Evolutionary conservation across 2,113 vertebrate species (phyloP), one percentile per base, ranked within the genome.

Genomic region (Tonatia bakeri): DNA sequence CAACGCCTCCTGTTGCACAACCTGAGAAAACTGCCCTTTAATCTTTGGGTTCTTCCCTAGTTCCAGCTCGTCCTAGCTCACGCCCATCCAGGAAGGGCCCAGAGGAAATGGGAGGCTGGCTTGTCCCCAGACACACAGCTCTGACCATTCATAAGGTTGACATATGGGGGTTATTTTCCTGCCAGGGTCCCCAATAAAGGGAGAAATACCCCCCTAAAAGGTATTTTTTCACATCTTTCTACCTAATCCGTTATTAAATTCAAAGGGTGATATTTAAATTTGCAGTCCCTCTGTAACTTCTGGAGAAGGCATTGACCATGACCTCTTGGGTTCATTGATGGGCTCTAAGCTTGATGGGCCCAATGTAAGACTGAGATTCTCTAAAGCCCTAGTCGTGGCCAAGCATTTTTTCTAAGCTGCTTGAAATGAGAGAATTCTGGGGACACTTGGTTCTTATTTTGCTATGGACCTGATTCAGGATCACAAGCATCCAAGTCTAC

Each of bases 81-180:
- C 0, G 0, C 31, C 36, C 52, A 14, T 8, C 31, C 31, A n/a
- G 59, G 7, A n/a, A 10, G 4, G 65, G 14, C 65, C 17, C 17
- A n/a, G 61, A 61, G 59, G n/a, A 28, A n/a, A 15, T 2, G 61
- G 43, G 36, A 38, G 2, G 38, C 31, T 47, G 80, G 45, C 47
- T n/a, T n/a, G 14, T 0, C 33, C 24, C 20, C 50, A 67, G 17
- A 61, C 43, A 50, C 79, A 73, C 36, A 45, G 59, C 70, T 38
- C 56, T 24, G 61, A 75, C 15, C 16, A 45, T n/a, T 73, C 40
- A 12, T 86, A 56, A 33, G 47, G 9, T 17, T 76, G 82, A 45
- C 31, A 5, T 59, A 52, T 56, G 61, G 20, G n/a, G 13, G 8
- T 4, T 47, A 52, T n/a, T 93, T 76, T 61, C 8, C 24, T 13